A percentile compares a stretch with the other conserved stretches of the same genome.
Evolutionary conservation across 1,140 invertebrate species (phyloP).

Genomic region (Rhysida immarginata): DNA sequence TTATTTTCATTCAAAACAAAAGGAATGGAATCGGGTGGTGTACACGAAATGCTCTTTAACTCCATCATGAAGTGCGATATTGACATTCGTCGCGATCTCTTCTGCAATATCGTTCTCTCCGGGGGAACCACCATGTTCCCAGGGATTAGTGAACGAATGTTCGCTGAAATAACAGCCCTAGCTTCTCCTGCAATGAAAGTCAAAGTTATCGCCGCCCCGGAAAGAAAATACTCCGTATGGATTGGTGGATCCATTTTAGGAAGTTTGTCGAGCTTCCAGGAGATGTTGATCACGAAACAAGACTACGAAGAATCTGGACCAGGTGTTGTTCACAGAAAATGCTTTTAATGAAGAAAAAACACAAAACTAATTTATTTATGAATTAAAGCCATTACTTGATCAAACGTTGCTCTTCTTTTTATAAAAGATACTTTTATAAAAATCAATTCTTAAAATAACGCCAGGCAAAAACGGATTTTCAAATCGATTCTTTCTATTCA

Average conservation of each 20-base stretch:
- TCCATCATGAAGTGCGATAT: slow-evolving; percentile 95
- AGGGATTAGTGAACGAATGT: slow-evolving; percentile 63
- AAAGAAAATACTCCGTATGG: slow-evolving; percentile 63
- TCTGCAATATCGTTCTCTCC: slow-evolving; percentile 54
- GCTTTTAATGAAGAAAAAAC: no score
- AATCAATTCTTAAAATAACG: no score
- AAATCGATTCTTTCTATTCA: no score
- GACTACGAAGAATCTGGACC: slow-evolving; percentile 65
- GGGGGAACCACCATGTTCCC: slow-evolving; percentile 96
- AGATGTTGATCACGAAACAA: slow-evolving; percentile 44
- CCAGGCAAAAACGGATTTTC: no score
- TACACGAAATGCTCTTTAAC: slow-evolving; percentile 90
- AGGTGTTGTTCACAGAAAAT: slow-evolving; percentile 56
- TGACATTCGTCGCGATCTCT: slow-evolving; percentile 71
- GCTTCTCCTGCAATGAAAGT: slow-evolving; percentile 61
- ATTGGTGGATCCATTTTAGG: slow-evolving; percentile 36
- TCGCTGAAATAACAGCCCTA: slow-evolving; percentile 60
- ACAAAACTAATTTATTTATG: no score
- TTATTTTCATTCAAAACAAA: no score
- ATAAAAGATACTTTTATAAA: no score
- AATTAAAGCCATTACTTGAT: no score
- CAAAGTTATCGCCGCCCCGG: slow-evolving; percentile 64
- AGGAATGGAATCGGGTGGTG: slow-evolving; percentile 84
- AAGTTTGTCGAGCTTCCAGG: slow-evolving; percentile 37
- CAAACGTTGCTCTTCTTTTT: no score